Conservation (phyloP, 1,140 invertebrate species). For the Sinella curviseta region DNA sequence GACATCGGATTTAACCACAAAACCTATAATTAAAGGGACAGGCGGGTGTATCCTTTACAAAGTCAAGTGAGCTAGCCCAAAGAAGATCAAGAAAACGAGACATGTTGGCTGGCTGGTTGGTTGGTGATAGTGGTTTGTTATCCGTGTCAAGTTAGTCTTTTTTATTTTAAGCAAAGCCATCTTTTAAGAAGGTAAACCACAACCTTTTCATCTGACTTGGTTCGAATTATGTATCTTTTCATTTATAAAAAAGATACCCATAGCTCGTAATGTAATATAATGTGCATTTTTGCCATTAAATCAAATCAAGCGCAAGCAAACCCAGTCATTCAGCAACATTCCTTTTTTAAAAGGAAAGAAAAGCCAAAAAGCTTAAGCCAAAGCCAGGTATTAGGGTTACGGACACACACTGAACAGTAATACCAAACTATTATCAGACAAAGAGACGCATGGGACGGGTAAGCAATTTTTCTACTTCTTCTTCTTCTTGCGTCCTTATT, state of each 20-base stretch:
- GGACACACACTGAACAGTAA: not conserved
- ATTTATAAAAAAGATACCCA: too few relatives aligned
- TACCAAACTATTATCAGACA: not conserved
- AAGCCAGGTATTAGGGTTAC: not conserved
- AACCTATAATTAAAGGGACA: too few relatives aligned
- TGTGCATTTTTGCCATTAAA: not conserved
- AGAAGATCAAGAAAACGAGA: too few relatives aligned
- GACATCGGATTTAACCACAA: too few relatives aligned
- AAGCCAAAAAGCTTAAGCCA: not conserved
- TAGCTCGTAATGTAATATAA: too few relatives aligned
- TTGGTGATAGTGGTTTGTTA: too few relatives aligned
- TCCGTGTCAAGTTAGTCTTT: not conserved
- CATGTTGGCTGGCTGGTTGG: too few relatives aligned
- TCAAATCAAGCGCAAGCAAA: not conserved
- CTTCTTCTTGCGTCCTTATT: not conserved
- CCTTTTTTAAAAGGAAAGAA: not conserved
- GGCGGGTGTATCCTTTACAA: too few relatives aligned
- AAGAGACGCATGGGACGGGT: not conserved
- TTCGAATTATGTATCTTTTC: too few relatives aligned
- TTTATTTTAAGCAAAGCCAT: not conserved
- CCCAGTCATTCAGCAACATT: not conserved
- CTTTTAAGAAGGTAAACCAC: not conserved
- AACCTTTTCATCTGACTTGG: not conserved
- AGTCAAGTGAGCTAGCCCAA: too few relatives aligned
- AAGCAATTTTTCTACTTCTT: not conserved